A percentile compares a stretch with the other conserved stretches of the same genome.
These are phyloP conservation scores for Dendroctonus valens DNA, from an alignment of 1,140 invertebrate species.

Conservation along the genomic window DNA sequence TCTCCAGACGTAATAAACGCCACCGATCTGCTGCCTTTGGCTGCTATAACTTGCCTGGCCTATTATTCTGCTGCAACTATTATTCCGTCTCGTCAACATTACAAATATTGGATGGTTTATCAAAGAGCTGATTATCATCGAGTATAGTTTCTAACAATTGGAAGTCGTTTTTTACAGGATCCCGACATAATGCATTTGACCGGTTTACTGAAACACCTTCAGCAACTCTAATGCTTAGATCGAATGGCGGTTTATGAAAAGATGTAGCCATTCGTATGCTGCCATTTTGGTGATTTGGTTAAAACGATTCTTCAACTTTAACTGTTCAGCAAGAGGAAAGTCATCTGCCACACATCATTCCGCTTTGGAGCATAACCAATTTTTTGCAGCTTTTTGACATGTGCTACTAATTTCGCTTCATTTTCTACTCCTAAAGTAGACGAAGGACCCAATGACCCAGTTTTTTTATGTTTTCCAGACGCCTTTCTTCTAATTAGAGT, in stretches of 20 bases:
- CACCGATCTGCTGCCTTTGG: constrained; percentile 22
- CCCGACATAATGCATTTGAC: neutral
- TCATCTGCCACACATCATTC: too few relatives aligned
- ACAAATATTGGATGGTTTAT: constrained; percentile 38
- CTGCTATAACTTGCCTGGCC: constrained; percentile 23
- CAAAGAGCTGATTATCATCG: constrained; percentile 33
- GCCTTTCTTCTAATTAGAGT: too few relatives aligned
- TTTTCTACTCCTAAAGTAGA: too few relatives aligned
- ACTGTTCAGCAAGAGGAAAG: too few relatives aligned
- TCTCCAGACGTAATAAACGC: constrained; percentile 9
- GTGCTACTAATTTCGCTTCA: too few relatives aligned
- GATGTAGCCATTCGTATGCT: neutral
- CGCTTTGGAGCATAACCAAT: too few relatives aligned
- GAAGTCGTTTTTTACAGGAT: neutral
- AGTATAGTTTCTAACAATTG: constrained; percentile 1
- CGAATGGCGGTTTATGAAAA: neutral
- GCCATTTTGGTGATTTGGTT: too few relatives aligned
- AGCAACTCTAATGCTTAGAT: neutral
- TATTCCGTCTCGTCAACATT: constrained; percentile 43
- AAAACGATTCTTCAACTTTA: too few relatives aligned
- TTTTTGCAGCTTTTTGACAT: too few relatives aligned
- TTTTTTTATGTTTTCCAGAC: too few relatives aligned
- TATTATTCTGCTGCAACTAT: constrained; percentile 35
- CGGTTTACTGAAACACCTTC: neutral
- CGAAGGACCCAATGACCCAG: too few relatives aligned